These are phyloP conservation scores for Paraescarpia echinospica DNA, from an alignment of 1,140 invertebrate genomes.

Conservation along the genomic window DNA sequence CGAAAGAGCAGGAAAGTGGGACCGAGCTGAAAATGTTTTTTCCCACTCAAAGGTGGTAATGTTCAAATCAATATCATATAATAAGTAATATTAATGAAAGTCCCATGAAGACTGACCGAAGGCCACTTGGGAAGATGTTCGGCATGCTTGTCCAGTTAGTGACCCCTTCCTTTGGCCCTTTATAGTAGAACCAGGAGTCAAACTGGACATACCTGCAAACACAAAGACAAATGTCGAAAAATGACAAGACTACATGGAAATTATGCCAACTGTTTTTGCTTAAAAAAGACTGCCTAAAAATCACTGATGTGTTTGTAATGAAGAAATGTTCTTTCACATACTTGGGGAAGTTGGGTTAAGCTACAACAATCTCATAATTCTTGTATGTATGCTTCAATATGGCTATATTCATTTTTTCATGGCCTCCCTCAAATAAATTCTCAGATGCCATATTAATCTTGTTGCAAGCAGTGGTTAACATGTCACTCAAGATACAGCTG, in stretches of 20 bases:
- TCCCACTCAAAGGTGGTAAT: too few relatives aligned
- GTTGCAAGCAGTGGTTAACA: background rate
- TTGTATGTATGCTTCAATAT: too few relatives aligned
- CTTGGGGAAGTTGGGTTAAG: background rate
- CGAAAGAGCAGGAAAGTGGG: too few relatives aligned
- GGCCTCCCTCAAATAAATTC: background rate
- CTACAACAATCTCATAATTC: too few relatives aligned
- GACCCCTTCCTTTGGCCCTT: slow-evolving; percentile 36
- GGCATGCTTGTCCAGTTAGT: slow-evolving; percentile 39
- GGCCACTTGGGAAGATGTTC: slow-evolving; percentile 41
- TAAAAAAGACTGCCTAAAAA: background rate
- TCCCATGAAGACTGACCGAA: slow-evolving; percentile 24
- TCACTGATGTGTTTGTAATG: background rate
- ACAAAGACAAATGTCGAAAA: background rate
- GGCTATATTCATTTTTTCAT: too few relatives aligned
- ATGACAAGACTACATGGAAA: background rate
- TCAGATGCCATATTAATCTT: background rate
- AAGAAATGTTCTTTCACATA: background rate
- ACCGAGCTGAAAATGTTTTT: too few relatives aligned
- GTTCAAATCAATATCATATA: too few relatives aligned
- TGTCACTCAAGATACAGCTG: background rate
- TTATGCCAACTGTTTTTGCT: background rate
- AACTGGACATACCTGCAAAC: slow-evolving; percentile 44
- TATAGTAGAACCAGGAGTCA: slow-evolving; percentile 51
- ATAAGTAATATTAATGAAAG: too few relatives aligned